These are phyloP conservation scores for Busseola fusca DNA, from an alignment of 2,888 invertebrate species.

Conservation along the genomic window DNA sequence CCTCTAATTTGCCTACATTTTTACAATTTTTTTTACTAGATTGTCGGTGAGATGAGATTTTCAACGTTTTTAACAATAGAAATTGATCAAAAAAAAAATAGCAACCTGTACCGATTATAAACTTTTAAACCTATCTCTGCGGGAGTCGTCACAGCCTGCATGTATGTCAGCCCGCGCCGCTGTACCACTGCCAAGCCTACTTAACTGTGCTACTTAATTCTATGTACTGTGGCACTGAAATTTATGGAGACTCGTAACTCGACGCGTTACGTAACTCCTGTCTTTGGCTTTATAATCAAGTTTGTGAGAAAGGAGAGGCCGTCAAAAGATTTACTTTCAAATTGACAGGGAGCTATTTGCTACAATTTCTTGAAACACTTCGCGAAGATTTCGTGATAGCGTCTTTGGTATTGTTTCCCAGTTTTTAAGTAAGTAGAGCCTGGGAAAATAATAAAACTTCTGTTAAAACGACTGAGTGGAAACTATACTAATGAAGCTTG, in stretches of 20 bases:
- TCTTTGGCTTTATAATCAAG: conserved; percentile 27
- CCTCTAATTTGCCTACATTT: background rate
- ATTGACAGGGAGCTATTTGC: background rate
- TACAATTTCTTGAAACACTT: conserved; percentile 1
- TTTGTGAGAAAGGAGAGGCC: conserved; percentile 22
- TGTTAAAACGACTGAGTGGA: no score
- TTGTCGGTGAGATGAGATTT: background rate
- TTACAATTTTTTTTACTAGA: background rate
- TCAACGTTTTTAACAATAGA: background rate
- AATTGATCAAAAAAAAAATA: background rate
- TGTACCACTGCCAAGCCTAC: conserved; percentile 47
- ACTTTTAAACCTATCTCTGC: conserved; percentile 21
- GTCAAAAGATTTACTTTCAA: conserved; percentile 16
- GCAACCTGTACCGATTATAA: conserved; percentile 6
- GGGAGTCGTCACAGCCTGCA: conserved; percentile 31
- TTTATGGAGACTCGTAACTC: conserved; percentile 31
- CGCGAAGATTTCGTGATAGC: background rate
- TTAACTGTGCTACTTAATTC: conserved; percentile 37
- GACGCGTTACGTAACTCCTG: conserved; percentile 27
- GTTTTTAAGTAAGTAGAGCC: background rate
- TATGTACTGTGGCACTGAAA: conserved; percentile 29
- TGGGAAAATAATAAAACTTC: no score
- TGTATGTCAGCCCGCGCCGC: conserved; percentile 18
- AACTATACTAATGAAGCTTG: background rate
- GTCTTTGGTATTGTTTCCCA: background rate